A percentile compares a stretch with the other conserved stretches of the same genome.
Conservation (phyloP, 2,113 vertebrate genomes). For the Corythoichthys intestinalis region DNA sequence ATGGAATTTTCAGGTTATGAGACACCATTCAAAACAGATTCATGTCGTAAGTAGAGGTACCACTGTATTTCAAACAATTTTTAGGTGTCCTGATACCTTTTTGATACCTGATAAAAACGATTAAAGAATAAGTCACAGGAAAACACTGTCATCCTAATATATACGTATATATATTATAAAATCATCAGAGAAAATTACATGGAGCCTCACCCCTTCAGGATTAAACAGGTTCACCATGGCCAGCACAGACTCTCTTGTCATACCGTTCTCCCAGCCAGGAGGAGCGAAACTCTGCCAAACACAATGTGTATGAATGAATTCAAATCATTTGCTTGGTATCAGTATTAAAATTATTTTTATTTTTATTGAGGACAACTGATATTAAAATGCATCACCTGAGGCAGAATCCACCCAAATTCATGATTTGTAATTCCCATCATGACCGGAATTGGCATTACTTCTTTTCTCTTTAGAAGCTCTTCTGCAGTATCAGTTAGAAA, state of each 20-base stretch:
- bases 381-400: conserved; percentile 39
- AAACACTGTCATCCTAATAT: no score
- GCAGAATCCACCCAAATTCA: conserved; percentile 76
- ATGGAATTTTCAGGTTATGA: no score
- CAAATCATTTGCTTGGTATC: background rate
- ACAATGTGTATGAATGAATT: background rate
- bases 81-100: no score
- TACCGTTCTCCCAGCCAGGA: conserved; percentile 66
- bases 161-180: no score
- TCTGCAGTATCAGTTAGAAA: conserved; percentile 69
- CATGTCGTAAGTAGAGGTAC: no score
- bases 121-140: no score
- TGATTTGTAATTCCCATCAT: conserved; percentile 77
- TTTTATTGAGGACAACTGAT: background rate
- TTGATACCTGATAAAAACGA: no score
- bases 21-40: no score
- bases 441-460: conserved; percentile 71
- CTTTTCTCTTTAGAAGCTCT: conserved; percentile 63
- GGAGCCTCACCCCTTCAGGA: conserved; percentile 53
- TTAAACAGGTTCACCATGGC: conserved; percentile 49
- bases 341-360: background rate
- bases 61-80: no score
- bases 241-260: conserved; percentile 54
- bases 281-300: conserved; percentile 50
- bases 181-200: background rate